These are phyloP conservation scores for Idaea biselata DNA, from an alignment of 2,888 invertebrate genomes.

Conservation along the genomic window DNA sequence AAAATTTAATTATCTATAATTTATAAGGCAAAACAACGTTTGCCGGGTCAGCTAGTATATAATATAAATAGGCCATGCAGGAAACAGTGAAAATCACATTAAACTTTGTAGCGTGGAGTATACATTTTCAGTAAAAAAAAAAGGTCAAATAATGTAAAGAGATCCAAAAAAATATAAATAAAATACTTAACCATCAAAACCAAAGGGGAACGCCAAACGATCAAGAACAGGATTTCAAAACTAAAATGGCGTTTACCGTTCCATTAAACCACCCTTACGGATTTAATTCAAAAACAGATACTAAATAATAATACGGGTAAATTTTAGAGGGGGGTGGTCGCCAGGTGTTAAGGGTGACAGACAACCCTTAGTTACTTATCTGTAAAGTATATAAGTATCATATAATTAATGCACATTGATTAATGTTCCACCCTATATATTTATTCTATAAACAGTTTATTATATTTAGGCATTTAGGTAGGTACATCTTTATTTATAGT, in stretches of 20 bases:
- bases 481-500: background rate
- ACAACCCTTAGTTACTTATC: slow-evolving; percentile 64
- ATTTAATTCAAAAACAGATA: slow-evolving; percentile 78
- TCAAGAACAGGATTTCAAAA: slow-evolving; percentile 59
- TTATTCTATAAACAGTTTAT: slow-evolving; percentile 2
- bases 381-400: slow-evolving; percentile 9
- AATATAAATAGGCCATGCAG: too few species aligned
- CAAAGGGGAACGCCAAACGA: slow-evolving; percentile 6
- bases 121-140: too few species aligned
- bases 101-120: too few species aligned
- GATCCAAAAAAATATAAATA: background rate
- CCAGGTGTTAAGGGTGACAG: slow-evolving; percentile 68
- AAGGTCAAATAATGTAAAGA: too few species aligned
- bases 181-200: too few species aligned
- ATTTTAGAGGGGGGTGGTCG: slow-evolving; percentile 58
- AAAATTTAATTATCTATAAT: too few species aligned
- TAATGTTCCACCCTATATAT: slow-evolving; percentile 2
- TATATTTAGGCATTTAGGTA: too few species aligned
- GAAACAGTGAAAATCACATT: too few species aligned
- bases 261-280: slow-evolving; percentile 76
- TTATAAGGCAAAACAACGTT: too few species aligned
- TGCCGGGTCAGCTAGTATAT: too few species aligned
- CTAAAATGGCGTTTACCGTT: slow-evolving; percentile 75
- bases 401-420: slow-evolving; percentile 14
- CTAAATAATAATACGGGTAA: slow-evolving; percentile 75